Evolutionary conservation across 1,140 invertebrate species (phyloP).

Genomic region (Ylistrum balloti): DNA sequence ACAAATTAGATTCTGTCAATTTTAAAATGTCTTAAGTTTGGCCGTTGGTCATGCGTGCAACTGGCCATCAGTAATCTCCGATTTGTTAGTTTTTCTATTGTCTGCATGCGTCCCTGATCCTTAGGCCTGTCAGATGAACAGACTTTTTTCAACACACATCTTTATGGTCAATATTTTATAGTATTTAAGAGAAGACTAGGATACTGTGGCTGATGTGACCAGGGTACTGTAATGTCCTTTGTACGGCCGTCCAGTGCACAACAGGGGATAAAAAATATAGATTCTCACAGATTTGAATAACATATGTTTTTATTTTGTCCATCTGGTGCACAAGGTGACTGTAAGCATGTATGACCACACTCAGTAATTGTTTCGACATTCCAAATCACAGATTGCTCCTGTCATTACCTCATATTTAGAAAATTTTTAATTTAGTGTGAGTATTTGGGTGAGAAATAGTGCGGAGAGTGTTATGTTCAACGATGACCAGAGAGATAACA

Average conservation of each 20-base stretch:
- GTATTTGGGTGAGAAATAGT: neutral
- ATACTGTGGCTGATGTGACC: neutral
- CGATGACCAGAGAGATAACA: neutral
- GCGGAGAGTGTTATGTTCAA: neutral
- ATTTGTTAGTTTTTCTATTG: constrained; percentile 30
- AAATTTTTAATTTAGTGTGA: constrained; percentile 27
- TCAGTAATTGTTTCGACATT: neutral
- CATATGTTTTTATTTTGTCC: neutral
- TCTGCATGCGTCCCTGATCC: neutral
- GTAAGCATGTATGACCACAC: neutral
- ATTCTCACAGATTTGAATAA: neutral
- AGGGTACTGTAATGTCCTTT: neutral
- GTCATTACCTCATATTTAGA: constrained; percentile 7
- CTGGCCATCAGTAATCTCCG: neutral
- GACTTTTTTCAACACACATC: neutral
- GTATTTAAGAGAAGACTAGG: neutral
- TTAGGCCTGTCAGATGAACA: neutral
- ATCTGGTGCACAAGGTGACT: neutral
- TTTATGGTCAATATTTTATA: constrained; percentile 36
- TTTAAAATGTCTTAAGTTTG: constrained; percentile 40
- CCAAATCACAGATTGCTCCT: neutral
- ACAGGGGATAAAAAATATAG: neutral
- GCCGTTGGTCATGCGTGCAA: neutral
- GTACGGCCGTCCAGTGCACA: neutral
- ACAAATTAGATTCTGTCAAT: constrained; percentile 40